Percentiles rank a stretch among this genome's conserved stretches.
phyloP scores from a whole-genome alignment of 2,113 vertebrate species.

The Oreochromis aureus region DNA sequence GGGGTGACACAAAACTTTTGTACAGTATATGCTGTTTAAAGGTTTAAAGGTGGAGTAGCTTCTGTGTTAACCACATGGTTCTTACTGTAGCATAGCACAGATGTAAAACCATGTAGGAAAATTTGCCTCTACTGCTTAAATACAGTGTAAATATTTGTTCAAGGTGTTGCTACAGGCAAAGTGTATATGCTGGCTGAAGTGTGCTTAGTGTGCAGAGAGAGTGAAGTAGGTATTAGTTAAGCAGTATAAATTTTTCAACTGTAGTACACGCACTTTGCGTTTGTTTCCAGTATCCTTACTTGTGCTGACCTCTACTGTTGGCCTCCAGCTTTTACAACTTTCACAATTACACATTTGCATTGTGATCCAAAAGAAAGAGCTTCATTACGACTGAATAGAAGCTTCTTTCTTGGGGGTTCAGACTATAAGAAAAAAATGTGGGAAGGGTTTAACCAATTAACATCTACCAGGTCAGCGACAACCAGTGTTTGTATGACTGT shows the following conservation, averaged over 20 bases:
- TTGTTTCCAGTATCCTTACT: not conserved
- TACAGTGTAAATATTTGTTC: not conserved
- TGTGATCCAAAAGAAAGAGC: not conserved
- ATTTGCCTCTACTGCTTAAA: not conserved
- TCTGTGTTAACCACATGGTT: not conserved
- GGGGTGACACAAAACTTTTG: not conserved
- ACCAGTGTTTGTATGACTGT: not conserved
- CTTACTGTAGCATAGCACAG: not conserved
- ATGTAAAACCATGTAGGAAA: not conserved
- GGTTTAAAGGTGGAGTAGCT: not conserved
- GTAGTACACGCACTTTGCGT: not conserved
- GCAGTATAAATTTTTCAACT: not conserved
- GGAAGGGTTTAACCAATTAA: not conserved
- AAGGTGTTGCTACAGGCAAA: not conserved
- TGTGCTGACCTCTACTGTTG: constrained; percentile 46
- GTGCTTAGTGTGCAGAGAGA: not conserved
- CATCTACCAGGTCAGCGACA: not conserved
- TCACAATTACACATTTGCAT: not conserved
- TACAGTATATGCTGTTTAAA: not conserved
- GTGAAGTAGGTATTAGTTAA: not conserved
- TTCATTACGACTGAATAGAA: not conserved
- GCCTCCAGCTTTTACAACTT: not conserved
- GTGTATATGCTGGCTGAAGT: not conserved
- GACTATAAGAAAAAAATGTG: not conserved
- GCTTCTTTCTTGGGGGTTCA: not conserved